Conservation (phyloP, 2,113 vertebrate genomes). For the Cyprinodon tularosa region DNA sequence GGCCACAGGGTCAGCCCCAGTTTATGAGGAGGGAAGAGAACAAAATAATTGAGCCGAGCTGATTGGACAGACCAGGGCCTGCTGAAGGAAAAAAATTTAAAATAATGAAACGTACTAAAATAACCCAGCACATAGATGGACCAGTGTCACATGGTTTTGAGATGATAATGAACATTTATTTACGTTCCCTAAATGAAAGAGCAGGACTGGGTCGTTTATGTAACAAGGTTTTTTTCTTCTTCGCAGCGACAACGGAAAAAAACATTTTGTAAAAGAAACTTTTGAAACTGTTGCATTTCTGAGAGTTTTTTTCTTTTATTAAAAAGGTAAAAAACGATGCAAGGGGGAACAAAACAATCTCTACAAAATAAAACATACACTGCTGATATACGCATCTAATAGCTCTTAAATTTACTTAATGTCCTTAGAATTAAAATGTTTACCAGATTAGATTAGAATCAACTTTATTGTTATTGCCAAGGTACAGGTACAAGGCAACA, state of each 20-base stretch:
- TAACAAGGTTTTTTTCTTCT: slow-evolving; percentile 37
- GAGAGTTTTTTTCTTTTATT: background rate
- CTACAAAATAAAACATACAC: background rate
- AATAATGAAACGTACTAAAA: slow-evolving; percentile 76
- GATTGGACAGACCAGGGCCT: slow-evolving; percentile 66
- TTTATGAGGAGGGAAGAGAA: slow-evolving; percentile 72
- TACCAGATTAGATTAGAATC: background rate
- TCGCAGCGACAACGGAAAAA: background rate
- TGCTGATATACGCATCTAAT: background rate
- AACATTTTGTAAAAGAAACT: background rate
- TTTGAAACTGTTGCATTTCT: background rate
- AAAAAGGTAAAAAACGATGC: background rate
- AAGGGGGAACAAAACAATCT: background rate
- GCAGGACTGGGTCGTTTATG: slow-evolving; percentile 60
- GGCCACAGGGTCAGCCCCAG: slow-evolving; percentile 51
- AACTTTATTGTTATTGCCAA: too few species aligned
- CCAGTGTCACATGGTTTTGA: slow-evolving; percentile 63
- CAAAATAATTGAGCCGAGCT: slow-evolving; percentile 73
- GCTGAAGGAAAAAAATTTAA: slow-evolving; percentile 68
- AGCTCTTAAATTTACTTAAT: background rate
- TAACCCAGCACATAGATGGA: slow-evolving; percentile 67
- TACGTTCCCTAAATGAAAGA: slow-evolving; percentile 64
- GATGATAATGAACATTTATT: slow-evolving; percentile 72
- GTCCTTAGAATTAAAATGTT: background rate
- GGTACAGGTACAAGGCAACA: too few species aligned